Evolutionary conservation across 2,888 invertebrate genomes (phyloP).

Genomic region (Eupeodes luniger): DNA sequence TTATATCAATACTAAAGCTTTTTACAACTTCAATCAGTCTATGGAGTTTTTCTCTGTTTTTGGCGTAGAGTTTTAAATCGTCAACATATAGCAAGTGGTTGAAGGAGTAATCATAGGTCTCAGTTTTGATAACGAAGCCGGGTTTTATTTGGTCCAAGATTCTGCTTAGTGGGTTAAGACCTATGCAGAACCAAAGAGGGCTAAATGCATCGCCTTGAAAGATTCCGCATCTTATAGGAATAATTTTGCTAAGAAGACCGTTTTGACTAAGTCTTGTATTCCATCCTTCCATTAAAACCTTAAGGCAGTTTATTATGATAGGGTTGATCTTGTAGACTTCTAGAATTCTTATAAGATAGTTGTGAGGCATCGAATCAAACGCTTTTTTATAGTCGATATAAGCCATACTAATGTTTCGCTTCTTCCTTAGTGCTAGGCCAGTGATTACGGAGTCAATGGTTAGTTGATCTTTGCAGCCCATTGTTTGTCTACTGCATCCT

Average conservation of each 20-base stretch:
- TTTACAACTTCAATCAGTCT: conserved; percentile 2
- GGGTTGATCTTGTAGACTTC: conserved; percentile 18
- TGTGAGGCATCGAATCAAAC: conserved; percentile 3
- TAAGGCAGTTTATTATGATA: not conserved
- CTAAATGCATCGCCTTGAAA: conserved; percentile 13
- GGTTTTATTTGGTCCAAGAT: not conserved
- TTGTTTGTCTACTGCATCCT: not conserved
- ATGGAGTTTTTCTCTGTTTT: conserved; percentile 23
- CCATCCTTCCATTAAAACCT: not conserved
- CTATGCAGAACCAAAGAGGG: conserved; percentile 2
- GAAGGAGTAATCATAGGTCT: not conserved
- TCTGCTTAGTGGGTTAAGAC: conserved; percentile 13
- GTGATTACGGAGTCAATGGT: conserved; percentile 3
- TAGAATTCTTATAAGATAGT: not conserved
- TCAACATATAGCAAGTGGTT: conserved; percentile 14
- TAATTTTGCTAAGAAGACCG: not conserved
- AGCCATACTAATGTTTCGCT: conserved; percentile 1
- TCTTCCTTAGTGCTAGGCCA: not conserved
- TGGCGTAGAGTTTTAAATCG: conserved; percentile 22
- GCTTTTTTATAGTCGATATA: conserved; percentile 12
- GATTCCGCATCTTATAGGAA: not conserved
- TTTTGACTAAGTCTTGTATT: not conserved
- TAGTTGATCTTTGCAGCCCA: conserved; percentile 3
- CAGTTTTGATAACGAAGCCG: conserved; percentile 18
- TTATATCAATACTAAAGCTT: not conserved